Conservation (phyloP, 1,140 invertebrate genomes). For the Bombyx mandarina region DNA sequence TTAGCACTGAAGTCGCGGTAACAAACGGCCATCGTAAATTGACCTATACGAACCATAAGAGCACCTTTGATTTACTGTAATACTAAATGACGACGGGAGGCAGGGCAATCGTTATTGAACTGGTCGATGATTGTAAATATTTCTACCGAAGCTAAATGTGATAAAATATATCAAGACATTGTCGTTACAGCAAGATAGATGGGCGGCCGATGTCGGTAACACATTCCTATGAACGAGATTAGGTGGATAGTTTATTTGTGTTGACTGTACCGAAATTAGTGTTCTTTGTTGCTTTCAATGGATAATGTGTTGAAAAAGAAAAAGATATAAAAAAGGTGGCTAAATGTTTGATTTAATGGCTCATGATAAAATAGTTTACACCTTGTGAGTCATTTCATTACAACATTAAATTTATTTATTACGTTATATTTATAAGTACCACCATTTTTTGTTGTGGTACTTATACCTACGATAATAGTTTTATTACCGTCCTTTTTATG, state of each 20-base stretch:
- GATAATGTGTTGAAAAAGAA: conserved; percentile 1
- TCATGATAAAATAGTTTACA: too few relatives aligned
- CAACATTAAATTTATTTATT: too few relatives aligned
- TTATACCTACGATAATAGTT: too few relatives aligned
- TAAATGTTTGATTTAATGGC: too few relatives aligned
- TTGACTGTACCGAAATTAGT: conserved; percentile 31
- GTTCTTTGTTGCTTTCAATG: conserved; percentile 35
- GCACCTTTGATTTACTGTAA: conserved; percentile 1
- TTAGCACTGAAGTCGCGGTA: conserved; percentile 54
- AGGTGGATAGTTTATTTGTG: conserved; percentile 12
- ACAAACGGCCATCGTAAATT: conserved; percentile 23
- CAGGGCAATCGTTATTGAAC: conserved; percentile 22
- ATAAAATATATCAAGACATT: conserved; percentile 67
- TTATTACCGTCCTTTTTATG: too few relatives aligned
- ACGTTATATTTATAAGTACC: too few relatives aligned
- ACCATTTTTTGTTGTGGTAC: too few relatives aligned
- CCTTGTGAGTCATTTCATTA: too few relatives aligned
- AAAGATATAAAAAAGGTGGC: not conserved
- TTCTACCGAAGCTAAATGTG: conserved; percentile 57
- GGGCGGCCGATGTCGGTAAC: conserved; percentile 40
- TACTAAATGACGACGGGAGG: conserved; percentile 1
- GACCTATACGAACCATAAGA: conserved; percentile 23
- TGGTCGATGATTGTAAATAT: conserved; percentile 52
- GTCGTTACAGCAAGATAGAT: conserved; percentile 64
- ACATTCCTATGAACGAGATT: conserved; percentile 55